Base-by-base conservation (phyloP, 2,888 invertebrate species). In the Hirtodrosophila confusa region DNA sequence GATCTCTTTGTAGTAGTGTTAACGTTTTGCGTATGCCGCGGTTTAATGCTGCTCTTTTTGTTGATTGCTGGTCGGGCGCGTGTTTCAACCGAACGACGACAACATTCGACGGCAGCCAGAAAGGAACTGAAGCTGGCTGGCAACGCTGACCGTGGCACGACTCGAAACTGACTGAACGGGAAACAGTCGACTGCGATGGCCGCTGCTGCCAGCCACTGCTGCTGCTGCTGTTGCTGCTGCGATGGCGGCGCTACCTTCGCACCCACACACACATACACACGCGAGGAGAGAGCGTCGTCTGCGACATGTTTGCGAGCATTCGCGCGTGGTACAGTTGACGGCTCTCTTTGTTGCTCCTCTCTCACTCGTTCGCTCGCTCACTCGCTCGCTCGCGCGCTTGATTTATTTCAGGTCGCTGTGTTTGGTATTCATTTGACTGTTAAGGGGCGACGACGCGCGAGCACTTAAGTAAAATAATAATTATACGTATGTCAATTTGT, bases 101-200 rank as follows among this genome's bases (percentile, higher is more conserved):
- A 89, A 91, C 90, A 89, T 89, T 90, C 90, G 89, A 90, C 90
- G 84, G 90, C 91, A 90, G 91, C 90, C 90, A 89, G 88, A 90
- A 91, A 91, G 91, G 90, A 91, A 91, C 91, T 90, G 88, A 89
- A 90, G 79, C 87, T 89, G 85, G 79, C 89, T 88, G 69, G 75
- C 77, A 79, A 74, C 77, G 89, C 88, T 80, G 86, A 78, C 80
- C 79, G 84, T 86, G 80, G 85, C 86, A 86, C 80, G 83, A 88
- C 89, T 86, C 84, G 71, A 86, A 89, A 89, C 87, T 89, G 84
- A 87, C 87, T 88, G 88, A 89, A 61, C 80, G 77, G 72, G 67
- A 74, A 74, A 90, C 89, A 86, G 70, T 51, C 69, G 78, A 79
- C 69, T 54, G 70, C 64, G 66, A 51, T 58, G 77, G 64, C 61